Percentiles rank a stretch among this genome's conserved stretches.
phyloP scores from a whole-genome alignment of 2,888 invertebrate species.

The Cheiracanthium punctorium region DNA sequence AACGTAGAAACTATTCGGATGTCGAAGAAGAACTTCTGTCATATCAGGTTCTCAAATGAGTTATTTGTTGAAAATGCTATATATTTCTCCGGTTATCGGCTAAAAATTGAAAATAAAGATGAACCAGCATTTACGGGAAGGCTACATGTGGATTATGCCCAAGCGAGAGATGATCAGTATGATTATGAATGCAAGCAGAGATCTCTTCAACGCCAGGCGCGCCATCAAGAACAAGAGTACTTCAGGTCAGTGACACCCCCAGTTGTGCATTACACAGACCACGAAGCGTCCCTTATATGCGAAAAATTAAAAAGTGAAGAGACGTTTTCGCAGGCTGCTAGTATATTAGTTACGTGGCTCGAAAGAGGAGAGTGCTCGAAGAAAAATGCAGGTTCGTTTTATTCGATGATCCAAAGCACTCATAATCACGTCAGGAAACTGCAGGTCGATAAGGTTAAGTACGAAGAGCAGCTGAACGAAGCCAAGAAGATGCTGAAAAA shows the following conservation, averaged over 20 bases:
- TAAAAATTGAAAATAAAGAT: conserved; percentile 75
- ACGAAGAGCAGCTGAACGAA: conserved; percentile 91
- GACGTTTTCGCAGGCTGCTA: conserved; percentile 3
- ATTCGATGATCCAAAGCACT: conserved; percentile 93
- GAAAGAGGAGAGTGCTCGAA: conserved; percentile 96
- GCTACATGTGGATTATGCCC: conserved; percentile 95
- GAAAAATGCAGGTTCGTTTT: conserved; percentile 92
- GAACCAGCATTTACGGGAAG: conserved; percentile 88
- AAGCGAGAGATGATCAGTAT: conserved; percentile 95
- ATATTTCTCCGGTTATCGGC: conserved; percentile 82
- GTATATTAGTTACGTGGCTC: conserved; percentile 88
- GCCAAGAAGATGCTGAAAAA: conserved; percentile 89
- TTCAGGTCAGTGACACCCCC: conserved; percentile 84
- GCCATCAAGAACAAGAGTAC: conserved; percentile 78
- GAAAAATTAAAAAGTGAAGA: conserved; percentile 86
- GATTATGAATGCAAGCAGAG: conserved; percentile 92
- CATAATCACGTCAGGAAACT: conserved; percentile 93
- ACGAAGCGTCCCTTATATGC: conserved; percentile 84
- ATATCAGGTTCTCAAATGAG: conserved; percentile 92
- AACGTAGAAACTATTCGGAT: conserved; percentile 91
- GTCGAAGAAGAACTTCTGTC: conserved; percentile 96
- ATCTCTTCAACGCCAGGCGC: conserved; percentile 85
- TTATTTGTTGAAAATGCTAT: conserved; percentile 91
- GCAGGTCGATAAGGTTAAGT: conserved; percentile 87
- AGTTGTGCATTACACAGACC: conserved; percentile 88